Conservation (phyloP, 2,113 vertebrate species). For the Dolichotis patagonum region DNA sequence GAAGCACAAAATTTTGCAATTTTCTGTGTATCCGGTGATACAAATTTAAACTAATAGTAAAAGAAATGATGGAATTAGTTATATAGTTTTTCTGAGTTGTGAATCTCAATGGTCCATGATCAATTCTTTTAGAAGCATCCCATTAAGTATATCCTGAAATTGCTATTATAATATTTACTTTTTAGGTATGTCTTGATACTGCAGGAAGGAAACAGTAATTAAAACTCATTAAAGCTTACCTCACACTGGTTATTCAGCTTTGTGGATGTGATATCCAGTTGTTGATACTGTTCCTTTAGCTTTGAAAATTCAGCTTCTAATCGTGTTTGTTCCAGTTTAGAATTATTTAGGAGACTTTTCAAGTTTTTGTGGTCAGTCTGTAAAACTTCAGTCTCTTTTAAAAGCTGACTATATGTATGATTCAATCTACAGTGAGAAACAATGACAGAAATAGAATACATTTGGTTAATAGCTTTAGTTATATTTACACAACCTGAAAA, state of each 20-base stretch:
- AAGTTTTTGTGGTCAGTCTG: constrained; percentile 96
- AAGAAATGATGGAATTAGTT: constrained; percentile 37
- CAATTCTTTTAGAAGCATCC: constrained; percentile 7
- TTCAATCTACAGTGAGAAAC: constrained; percentile 89
- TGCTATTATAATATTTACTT: background rate
- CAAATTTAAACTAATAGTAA: constrained; percentile 25
- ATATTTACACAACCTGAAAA: constrained; percentile 56
- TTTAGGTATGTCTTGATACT: background rate
- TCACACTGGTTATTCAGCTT: constrained; percentile 99
- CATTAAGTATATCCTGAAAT: background rate
- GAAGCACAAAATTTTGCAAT: background rate
- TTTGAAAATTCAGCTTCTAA: constrained; percentile 98
- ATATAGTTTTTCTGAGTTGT: constrained; percentile 49
- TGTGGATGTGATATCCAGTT: constrained; percentile 97
- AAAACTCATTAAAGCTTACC: constrained; percentile 83
- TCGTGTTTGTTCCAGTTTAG: constrained; percentile 96
- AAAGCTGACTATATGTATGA: constrained; percentile 91
- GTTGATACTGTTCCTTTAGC: constrained; percentile 96
- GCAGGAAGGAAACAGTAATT: background rate
- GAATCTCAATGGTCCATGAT: constrained; percentile 39
- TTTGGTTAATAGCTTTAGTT: background rate
- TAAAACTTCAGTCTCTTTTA: constrained; percentile 95
- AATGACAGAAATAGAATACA: constrained; percentile 43
- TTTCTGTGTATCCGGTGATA: background rate
- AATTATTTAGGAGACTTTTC: constrained; percentile 94